Evolutionary conservation across 30 jellyfish, hydroid and myxozoan genomes (phyloP), one percentile per base, ranked within the genome.

Genomic region (Nemopilema nomurai): DNA sequence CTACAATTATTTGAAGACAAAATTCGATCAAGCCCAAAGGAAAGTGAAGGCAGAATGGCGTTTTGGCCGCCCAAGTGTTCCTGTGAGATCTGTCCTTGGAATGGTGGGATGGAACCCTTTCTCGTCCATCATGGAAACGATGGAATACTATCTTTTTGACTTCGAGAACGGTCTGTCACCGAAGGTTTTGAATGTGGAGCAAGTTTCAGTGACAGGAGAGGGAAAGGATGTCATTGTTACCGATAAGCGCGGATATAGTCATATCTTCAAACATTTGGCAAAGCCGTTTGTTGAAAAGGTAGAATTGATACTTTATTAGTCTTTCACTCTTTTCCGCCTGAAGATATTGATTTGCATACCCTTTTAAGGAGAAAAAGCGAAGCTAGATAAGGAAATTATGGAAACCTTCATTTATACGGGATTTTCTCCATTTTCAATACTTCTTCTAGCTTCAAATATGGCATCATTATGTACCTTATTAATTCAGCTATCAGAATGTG

Each of bases 141-240:
- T 81, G 19, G 97, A 82, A 67, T 93, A 63, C 65, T 89, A 27
- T 53, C 62, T 13, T 16, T 76, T 66, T 68, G 97, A 93, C 51
- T 84, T 87, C 67, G 88, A 88, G 57, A 88, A 83, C 25, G 97
- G 97, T 1, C 84, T 84, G 27, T 62, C 87, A 1, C 93, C 98
- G 19, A 86, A 78, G 13, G 87, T 49, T 4, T 65, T 80, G 22
- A 69, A 85, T 23, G 72, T 78, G 18, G 26, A 21, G 0, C 69
- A 29, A 4, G 52, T 52, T 65, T 85, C 89, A 16, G 31, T 30
- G 24, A 69, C 97, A 0, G 96, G 94, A 19, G 91, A 69, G n/a
- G 89, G 94, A n/a, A 64, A 52, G 18, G 97, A 90, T 51, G 93
- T 69, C 16, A 50, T 85, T 18, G 94, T 82, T 19, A 90, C 88